Conservation (phyloP, 2,797 vertebrate genomes). For the Dryobates pubescens region DNA sequence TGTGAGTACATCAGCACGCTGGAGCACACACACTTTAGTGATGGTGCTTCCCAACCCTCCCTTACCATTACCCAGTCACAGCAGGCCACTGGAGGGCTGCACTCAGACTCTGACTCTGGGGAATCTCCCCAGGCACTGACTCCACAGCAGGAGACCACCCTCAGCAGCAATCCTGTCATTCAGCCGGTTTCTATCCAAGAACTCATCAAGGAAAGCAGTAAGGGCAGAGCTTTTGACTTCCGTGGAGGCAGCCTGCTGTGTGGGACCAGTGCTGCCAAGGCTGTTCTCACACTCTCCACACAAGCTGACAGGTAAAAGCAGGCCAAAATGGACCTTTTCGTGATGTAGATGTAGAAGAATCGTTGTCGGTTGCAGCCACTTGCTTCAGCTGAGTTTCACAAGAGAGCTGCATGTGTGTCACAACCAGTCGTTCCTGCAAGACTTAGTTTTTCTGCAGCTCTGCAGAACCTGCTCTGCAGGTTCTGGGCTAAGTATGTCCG, state of each 20-base stretch:
- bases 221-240: slow-evolving; percentile 85
- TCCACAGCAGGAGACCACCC: slow-evolving; percentile 78
- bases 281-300: slow-evolving; percentile 90
- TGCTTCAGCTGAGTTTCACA: neutral
- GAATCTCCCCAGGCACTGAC: slow-evolving; percentile 68
- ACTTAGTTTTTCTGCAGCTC: neutral
- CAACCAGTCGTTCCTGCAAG: neutral
- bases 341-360: neutral
- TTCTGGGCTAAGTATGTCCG: neutral
- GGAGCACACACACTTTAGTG: slow-evolving; percentile 95
- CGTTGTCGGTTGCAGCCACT: neutral
- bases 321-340: neutral
- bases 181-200: slow-evolving; percentile 92
- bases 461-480: neutral
- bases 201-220: slow-evolving; percentile 86
- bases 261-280: slow-evolving; percentile 86
- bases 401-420: neutral
- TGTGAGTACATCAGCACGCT: slow-evolving; percentile 93
- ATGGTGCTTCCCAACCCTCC: slow-evolving; percentile 82
- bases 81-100: slow-evolving; percentile 69
- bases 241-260: slow-evolving; percentile 87
- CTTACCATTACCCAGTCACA: slow-evolving; percentile 88
- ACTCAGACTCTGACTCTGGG: slow-evolving; percentile 59
- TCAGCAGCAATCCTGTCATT: slow-evolving; percentile 85
- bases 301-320: slow-evolving; percentile 90